Evolutionary conservation across 2,113 vertebrate species (phyloP), one percentile per base, ranked within the genome.

Genomic region (Ageneiosus marmoratus): DNA sequence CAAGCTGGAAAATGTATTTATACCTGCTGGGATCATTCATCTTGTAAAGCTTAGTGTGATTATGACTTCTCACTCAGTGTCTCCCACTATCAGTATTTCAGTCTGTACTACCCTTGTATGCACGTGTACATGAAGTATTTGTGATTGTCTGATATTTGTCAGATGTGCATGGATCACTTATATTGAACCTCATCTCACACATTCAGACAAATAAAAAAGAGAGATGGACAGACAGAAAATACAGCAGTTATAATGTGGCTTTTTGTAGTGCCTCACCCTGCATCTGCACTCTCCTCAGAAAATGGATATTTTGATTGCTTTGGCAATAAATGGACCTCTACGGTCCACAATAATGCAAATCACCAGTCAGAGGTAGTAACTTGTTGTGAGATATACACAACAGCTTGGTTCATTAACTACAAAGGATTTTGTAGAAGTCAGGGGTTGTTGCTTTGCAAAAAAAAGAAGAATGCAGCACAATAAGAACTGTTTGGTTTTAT

Each of bases 291-390:
- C 15, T 27, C n/a, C 32, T 50, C 58, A 29, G 60, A 58, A 83
- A 70, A 78, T 78, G 51, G 75, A 58, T 83, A 78, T 78, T 77
- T 83, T 60, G 51, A 78, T 78, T 83, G 63, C 44, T 56, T 78
- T 83, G 75, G 62, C 82, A 83, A 78, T 77, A 77, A 83, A 83
- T 67, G 41, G 51, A 6, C 37, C 51, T 83, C 51, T 70, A 70
- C 15, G 41, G 63, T 78, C 13, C 63, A 56, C 60, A 83, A 13
- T 53, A 50, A 76, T 56, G 63, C 75, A 77, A 77, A 77, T 83
- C 63, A 58, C 34, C 81, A 83, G 73, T 67, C 81, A 77, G 50
- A 77, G n/a, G 48, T 34, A 62, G 34, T 82, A 62, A 75, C 69
- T 74, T 62, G 29, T 78, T 55, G 53, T 48, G 48, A 67, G 60